Evolutionary conservation across 2,797 vertebrate species (phyloP).

Genomic region (Argyrosomus regius): DNA sequence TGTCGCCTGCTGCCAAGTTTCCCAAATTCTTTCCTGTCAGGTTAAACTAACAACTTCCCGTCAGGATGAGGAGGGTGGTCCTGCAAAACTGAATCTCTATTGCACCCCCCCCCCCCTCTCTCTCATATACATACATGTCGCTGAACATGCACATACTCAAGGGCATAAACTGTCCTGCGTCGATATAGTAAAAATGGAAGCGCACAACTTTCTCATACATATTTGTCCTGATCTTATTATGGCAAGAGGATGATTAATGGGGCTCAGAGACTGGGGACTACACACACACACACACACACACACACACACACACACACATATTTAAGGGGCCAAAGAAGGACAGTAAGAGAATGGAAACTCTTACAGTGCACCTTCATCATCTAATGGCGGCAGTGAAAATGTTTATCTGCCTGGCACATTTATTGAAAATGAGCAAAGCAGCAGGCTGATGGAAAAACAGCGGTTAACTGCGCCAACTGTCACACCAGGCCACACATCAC

Average conservation of each 20-base stretch:
- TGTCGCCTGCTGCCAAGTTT: conserved; percentile 87
- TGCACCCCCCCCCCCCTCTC: conserved; percentile 22
- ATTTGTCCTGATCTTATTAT: conserved; percentile 66
- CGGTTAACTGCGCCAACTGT: conserved; percentile 44
- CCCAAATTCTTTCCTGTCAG: conserved; percentile 92
- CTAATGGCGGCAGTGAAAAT: conserved; percentile 70
- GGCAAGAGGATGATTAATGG: conserved; percentile 69
- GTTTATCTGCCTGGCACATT: conserved; percentile 69
- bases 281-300: conserved; percentile 2
- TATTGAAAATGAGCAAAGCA: conserved; percentile 71
- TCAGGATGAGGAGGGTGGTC: conserved; percentile 87
- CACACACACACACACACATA: conserved; percentile 33
- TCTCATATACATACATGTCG: conserved; percentile 46
- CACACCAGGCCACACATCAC: conserved; percentile 56
- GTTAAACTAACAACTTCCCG: conserved; percentile 96
- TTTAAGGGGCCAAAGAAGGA: conserved; percentile 51
- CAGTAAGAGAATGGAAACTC: conserved; percentile 78
- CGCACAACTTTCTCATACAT: conserved; percentile 57
- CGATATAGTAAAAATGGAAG: conserved; percentile 44
- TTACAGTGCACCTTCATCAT: conserved; percentile 77
- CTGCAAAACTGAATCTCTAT: conserved; percentile 79
- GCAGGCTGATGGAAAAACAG: conserved; percentile 64
- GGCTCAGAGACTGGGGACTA: conserved; percentile 27
- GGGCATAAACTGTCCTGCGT: conserved; percentile 21
- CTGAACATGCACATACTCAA: conserved; percentile 44